phyloP scores from a whole-genome alignment of 2,797 vertebrate species.

The Poecilia picta region DNA sequence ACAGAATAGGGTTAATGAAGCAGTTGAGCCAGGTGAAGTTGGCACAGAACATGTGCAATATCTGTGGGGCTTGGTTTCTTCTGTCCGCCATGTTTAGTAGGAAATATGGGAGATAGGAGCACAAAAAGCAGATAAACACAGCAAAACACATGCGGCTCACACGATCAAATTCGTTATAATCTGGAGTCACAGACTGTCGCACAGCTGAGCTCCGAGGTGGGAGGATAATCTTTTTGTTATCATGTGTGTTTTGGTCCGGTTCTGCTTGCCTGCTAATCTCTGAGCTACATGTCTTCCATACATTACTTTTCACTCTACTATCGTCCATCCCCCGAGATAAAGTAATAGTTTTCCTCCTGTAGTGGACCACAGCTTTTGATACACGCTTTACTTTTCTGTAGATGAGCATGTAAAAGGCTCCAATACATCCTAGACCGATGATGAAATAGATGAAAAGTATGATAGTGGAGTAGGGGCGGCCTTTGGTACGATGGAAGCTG shows the following conservation, averaged over 20 bases:
- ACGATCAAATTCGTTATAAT: conserved; percentile 83
- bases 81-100: conserved; percentile 86
- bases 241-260: conserved; percentile 5
- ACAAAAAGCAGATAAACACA: conserved; percentile 87
- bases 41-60: conserved; percentile 87
- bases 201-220: background rate
- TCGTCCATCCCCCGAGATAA: conserved; percentile 71
- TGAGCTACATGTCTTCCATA: conserved; percentile 55
- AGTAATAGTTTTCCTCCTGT: conserved; percentile 71
- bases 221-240: background rate
- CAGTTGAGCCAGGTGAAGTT: conserved; percentile 93
- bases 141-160: conserved; percentile 90
- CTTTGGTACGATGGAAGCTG: conserved; percentile 86
- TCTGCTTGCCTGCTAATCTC: conserved; percentile 68
- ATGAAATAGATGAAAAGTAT: conserved; percentile 88
- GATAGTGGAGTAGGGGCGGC: conserved; percentile 87
- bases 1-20: conserved; percentile 90
- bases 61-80: conserved; percentile 77
- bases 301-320: conserved; percentile 65
- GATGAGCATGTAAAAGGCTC: conserved; percentile 87
- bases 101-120: conserved; percentile 87
- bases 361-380: conserved; percentile 77
- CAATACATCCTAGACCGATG: conserved; percentile 84
- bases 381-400: conserved; percentile 82
- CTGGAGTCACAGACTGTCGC: conserved; percentile 46